A percentile compares a stretch with the other conserved stretches of the same genome.
Evolutionary conservation across 2,888 invertebrate genomes (phyloP).

Genomic region (Andrena marginata): DNA sequence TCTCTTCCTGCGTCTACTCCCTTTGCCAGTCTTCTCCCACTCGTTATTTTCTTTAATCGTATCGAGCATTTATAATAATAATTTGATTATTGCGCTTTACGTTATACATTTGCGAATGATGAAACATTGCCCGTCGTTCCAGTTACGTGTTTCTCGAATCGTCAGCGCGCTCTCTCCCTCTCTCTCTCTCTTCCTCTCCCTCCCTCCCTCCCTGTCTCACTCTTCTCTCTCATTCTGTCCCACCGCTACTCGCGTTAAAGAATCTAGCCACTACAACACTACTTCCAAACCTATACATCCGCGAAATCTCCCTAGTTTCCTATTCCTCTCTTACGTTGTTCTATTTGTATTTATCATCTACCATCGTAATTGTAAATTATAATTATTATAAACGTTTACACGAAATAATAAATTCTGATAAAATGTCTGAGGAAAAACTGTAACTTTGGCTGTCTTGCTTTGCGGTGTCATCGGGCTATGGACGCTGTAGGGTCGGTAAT

Average conservation of each 20-base stretch:
- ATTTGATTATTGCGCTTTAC: slow-evolving; percentile 21
- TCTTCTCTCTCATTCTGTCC: slow-evolving; percentile 1
- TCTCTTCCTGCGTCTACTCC: slow-evolving; percentile 29
- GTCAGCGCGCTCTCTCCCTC: neutral
- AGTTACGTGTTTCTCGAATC: slow-evolving; percentile 25
- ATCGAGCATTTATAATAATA: slow-evolving; percentile 2
- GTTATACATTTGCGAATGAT: slow-evolving; percentile 26
- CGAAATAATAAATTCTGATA: slow-evolving; percentile 85
- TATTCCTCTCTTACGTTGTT: slow-evolving; percentile 82
- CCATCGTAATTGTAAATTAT: slow-evolving; percentile 85
- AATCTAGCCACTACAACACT: slow-evolving; percentile 38
- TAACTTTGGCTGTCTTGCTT: slow-evolving; percentile 62
- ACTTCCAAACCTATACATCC: slow-evolving; percentile 52
- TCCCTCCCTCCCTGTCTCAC: slow-evolving; percentile 1
- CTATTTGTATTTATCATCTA: slow-evolving; percentile 85
- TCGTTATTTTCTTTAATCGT: slow-evolving; percentile 8
- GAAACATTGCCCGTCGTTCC: slow-evolving; percentile 45
- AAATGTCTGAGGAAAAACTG: slow-evolving; percentile 83
- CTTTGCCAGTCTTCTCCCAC: slow-evolving; percentile 8
- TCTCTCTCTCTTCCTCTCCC: slow-evolving; percentile 8
- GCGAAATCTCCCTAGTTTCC: slow-evolving; percentile 59
- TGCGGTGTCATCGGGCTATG: slow-evolving; percentile 30
- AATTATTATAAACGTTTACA: slow-evolving; percentile 85
- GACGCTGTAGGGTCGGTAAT: slow-evolving; percentile 20
- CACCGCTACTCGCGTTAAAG: slow-evolving; percentile 12